These are phyloP conservation scores for Cremastobaeus sp. DNA, from an alignment of 2,888 invertebrate genomes.

Conservation along the genomic window DNA sequence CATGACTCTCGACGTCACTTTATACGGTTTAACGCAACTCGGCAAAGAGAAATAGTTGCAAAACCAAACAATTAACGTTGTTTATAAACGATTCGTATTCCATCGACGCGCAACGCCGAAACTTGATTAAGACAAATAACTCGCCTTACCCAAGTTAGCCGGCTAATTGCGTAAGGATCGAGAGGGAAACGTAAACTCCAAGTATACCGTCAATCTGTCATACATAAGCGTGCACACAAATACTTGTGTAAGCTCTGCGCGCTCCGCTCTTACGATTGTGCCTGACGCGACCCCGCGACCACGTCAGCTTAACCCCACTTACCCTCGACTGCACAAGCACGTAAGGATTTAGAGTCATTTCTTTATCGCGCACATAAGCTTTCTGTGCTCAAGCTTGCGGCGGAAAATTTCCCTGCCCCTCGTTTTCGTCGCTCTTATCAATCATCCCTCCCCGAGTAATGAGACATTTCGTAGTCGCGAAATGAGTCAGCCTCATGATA, in stretches of 20 bases:
- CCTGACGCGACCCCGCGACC: slow-evolving; percentile 74
- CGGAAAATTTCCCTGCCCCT: slow-evolving; percentile 34
- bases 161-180: slow-evolving; percentile 34
- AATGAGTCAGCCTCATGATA: slow-evolving; percentile 43
- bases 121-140: slow-evolving; percentile 32
- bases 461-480: slow-evolving; percentile 38
- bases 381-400: slow-evolving; percentile 35
- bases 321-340: slow-evolving; percentile 67
- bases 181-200: slow-evolving; percentile 33
- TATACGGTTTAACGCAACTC: too few species aligned
- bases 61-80: slow-evolving; percentile 31
- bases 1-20: slow-evolving; percentile 1
- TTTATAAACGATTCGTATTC: slow-evolving; percentile 45
- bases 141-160: slow-evolving; percentile 24
- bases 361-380: slow-evolving; percentile 60
- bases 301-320: slow-evolving; percentile 75
- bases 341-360: slow-evolving; percentile 71
- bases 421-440: slow-evolving; percentile 41
- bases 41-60: too few species aligned
- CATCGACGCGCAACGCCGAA: slow-evolving; percentile 23
- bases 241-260: slow-evolving; percentile 40
- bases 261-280: slow-evolving; percentile 70
- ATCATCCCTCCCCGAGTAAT: slow-evolving; percentile 41
- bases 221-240: slow-evolving; percentile 37
- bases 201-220: slow-evolving; percentile 47